Base-by-base conservation (phyloP, 2,888 invertebrate genomes). In the Cheilosia grossa region DNA sequence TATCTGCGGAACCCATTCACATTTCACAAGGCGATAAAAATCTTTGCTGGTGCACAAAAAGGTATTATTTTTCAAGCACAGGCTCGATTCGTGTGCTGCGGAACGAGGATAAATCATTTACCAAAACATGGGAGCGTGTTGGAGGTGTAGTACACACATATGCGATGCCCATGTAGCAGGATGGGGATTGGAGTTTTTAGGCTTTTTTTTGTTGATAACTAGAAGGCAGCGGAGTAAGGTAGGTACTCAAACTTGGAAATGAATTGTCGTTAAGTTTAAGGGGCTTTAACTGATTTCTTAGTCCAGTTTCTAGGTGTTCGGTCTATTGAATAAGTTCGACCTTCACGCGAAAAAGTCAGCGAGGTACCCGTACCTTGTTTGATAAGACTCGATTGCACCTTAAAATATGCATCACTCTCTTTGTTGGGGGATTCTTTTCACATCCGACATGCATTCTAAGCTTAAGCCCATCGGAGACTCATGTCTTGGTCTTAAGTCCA, bases 11-110 rank as follows among this genome's bases (percentile, higher is more conserved):
- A 40, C 44, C 77, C 81, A 85, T 85, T 85, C 85, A 85, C 85
- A 85, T 85, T 75, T 85, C 66, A 73, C 19, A 77, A 81, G 51
- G 75, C 75, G 85, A 85, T 85, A 81, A 85, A 77, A 75, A 85
- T 85, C 85, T 85, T 51, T 61, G 49, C 75, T 64, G 30, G 21
- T 56, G 30, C 75, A 53, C 75, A 30, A 70, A 40, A 54, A 64
- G 70, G 85, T 81, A 85, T 85, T 81, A 85, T 85, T 85, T 85
- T 85, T 81, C 85, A 77, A 64, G 56, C 33, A 40, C 58, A 56
- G 42, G 30, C 33, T 54, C 54, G 49, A 51, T 42, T 80, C 58
- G 80, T 81, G 81, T 61, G 66, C 70, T 67, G 33, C 37, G 27
- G 37, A 64, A 56, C 13, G 61, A 27, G 63, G 47, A 85, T 85